Evolutionary conservation across 2,797 vertebrate species (phyloP).

Genomic region (Sciurus carolinensis): DNA sequence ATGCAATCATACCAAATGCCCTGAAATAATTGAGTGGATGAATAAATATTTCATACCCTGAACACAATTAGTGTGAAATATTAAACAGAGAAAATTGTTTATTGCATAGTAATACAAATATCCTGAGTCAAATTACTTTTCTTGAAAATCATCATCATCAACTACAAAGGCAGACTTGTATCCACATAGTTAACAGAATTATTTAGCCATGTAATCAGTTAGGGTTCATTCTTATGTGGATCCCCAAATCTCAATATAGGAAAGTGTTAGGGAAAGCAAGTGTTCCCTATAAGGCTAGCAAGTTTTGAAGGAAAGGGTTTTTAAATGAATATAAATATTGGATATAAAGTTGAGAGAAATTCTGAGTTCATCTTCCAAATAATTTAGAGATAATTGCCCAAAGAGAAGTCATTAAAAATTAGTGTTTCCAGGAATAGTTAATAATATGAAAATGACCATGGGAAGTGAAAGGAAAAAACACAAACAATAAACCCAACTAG

Average conservation of each 20-base stretch:
- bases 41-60: slow-evolving; percentile 9
- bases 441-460: background rate
- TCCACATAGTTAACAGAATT: background rate
- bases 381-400: background rate
- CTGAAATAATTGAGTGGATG: background rate
- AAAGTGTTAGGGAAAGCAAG: background rate
- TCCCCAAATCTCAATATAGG: background rate
- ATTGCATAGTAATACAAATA: background rate
- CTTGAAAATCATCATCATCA: background rate
- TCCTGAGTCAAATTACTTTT: background rate
- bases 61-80: slow-evolving; percentile 15
- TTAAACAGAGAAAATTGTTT: slow-evolving; percentile 30
- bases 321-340: slow-evolving; percentile 13
- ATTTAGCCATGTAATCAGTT: background rate
- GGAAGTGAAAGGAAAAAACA: background rate
- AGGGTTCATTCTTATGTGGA: background rate
- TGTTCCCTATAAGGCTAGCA: background rate
- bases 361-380: background rate
- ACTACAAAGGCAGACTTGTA: background rate
- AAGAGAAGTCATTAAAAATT: background rate
- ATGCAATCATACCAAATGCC: background rate
- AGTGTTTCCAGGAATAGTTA: background rate
- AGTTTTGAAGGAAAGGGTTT: background rate
- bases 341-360: background rate
- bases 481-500: no score